Evolutionary conservation across 2,888 invertebrate genomes (phyloP).

Genomic region (Hypselothyrea guttata): DNA sequence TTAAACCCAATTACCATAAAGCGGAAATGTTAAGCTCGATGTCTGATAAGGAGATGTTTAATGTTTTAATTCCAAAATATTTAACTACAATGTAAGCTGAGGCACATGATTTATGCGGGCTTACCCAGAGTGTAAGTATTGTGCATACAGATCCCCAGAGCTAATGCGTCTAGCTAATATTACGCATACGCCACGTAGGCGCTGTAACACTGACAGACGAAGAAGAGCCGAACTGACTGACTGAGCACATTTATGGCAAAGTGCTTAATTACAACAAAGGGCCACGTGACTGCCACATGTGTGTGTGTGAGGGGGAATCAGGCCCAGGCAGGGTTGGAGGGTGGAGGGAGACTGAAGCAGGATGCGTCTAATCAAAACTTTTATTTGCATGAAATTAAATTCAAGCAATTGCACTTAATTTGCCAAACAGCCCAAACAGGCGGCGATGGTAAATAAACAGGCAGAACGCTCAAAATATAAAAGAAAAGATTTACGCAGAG

Average conservation of each 20-base stretch:
- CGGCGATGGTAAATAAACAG: conserved; percentile 73
- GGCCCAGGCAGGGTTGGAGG: background rate
- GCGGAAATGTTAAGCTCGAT: too few species aligned
- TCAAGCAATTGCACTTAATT: conserved; percentile 81
- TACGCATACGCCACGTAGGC: conserved; percentile 55
- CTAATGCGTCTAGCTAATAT: conserved; percentile 26
- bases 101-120: conserved; percentile 13
- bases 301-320: conserved; percentile 14
- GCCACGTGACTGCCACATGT: conserved; percentile 61
- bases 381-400: conserved; percentile 81
- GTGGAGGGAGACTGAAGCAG: conserved; percentile 7
- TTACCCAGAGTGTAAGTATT: conserved; percentile 5
- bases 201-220: too few species aligned
- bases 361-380: conserved; percentile 79
- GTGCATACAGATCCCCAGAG: background rate
- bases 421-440: conserved; percentile 64
- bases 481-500: conserved; percentile 51
- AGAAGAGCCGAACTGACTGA: conserved; percentile 15
- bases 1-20: too few species aligned
- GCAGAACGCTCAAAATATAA: conserved; percentile 42
- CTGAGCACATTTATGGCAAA: conserved; percentile 56
- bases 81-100: background rate
- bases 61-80: background rate
- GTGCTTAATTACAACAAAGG: conserved; percentile 70
- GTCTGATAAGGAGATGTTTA: background rate